Evolutionary conservation across 1,140 invertebrate species (phyloP).

Genomic region (Eupeodes corollae): DNA sequence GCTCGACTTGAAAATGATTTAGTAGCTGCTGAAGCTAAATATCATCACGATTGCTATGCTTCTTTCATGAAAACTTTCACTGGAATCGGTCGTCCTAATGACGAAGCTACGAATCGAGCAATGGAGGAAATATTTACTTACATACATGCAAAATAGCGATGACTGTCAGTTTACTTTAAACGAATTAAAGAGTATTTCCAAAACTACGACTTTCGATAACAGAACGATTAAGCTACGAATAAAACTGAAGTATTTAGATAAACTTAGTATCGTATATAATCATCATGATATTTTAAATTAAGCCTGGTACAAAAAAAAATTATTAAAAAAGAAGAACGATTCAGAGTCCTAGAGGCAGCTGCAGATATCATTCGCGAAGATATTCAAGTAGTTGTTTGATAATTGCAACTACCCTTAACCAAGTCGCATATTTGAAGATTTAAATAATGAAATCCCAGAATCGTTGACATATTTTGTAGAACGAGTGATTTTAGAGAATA

Average conservation of each 20-base stretch:
- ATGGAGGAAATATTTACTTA: conserved; percentile 14
- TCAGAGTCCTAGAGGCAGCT: conserved; percentile 21
- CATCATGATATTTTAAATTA: too few species aligned
- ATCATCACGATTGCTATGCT: too few species aligned
- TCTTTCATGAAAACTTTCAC: too few species aligned
- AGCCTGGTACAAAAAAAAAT: too few species aligned
- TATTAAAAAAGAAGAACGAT: conserved; percentile 18
- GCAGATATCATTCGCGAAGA: conserved; percentile 29
- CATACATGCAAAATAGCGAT: conserved; percentile 16
- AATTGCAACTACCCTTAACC: conserved; percentile 22
- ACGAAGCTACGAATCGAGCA: too few species aligned
- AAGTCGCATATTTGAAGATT: conserved; percentile 22
- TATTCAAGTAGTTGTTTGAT: conserved; percentile 25
- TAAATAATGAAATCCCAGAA: conserved; percentile 25
- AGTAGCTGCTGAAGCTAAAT: too few species aligned
- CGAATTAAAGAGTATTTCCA: conserved; percentile 17
- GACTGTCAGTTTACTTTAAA: too few species aligned
- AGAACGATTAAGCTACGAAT: conserved; percentile 16
- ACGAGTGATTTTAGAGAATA: conserved; percentile 24
- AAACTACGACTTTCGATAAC: too few species aligned
- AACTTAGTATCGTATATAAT: too few species aligned
- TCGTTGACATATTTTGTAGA: conserved; percentile 24
- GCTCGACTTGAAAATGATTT: too few species aligned
- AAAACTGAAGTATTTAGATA: conserved; percentile 14
- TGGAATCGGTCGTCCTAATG: too few species aligned